Conservation (phyloP, 2,888 invertebrate genomes). For the Calliopum simillimum region DNA sequence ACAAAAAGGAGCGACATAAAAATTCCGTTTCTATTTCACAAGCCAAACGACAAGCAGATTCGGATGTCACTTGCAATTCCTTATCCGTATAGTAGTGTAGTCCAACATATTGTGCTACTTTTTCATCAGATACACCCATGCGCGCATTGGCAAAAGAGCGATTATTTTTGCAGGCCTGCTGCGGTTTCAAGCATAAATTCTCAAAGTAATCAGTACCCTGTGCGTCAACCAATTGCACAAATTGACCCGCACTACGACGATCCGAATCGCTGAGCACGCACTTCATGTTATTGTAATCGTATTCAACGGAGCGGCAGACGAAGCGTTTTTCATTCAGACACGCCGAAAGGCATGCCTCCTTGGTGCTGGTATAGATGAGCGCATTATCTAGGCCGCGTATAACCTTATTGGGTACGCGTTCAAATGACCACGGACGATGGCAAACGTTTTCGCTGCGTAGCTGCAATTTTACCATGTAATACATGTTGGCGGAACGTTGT, state of each 20-base stretch:
- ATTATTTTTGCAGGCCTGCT: conserved; percentile 88
- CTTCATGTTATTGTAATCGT: conserved; percentile 92
- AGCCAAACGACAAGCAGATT: conserved; percentile 88
- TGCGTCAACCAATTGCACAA: conserved; percentile 90
- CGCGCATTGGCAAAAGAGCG: conserved; percentile 84
- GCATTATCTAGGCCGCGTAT: conserved; percentile 91
- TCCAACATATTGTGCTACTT: conserved; percentile 91
- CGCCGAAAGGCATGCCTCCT: conserved; percentile 92
- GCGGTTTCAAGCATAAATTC: conserved; percentile 89
- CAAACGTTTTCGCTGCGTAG: conserved; percentile 92
- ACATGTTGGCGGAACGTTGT: conserved; percentile 88
- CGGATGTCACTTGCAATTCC: conserved; percentile 89
- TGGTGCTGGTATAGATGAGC: conserved; percentile 91
- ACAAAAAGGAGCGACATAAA: conserved; percentile 86
- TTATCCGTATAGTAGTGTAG: conserved; percentile 94
- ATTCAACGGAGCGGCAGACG: conserved; percentile 91
- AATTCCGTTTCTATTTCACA: conserved; percentile 95
- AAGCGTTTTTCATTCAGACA: conserved; percentile 95
- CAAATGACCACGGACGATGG: conserved; percentile 92
- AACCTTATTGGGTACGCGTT: conserved; percentile 92
- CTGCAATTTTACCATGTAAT: conserved; percentile 92
- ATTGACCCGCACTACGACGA: conserved; percentile 86
- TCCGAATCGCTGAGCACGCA: conserved; percentile 93
- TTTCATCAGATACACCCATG: conserved; percentile 90
- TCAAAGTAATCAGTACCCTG: conserved; percentile 84